Evolutionary conservation across 1,140 invertebrate species (phyloP).

Genomic region (Lepidurus apus): DNA sequence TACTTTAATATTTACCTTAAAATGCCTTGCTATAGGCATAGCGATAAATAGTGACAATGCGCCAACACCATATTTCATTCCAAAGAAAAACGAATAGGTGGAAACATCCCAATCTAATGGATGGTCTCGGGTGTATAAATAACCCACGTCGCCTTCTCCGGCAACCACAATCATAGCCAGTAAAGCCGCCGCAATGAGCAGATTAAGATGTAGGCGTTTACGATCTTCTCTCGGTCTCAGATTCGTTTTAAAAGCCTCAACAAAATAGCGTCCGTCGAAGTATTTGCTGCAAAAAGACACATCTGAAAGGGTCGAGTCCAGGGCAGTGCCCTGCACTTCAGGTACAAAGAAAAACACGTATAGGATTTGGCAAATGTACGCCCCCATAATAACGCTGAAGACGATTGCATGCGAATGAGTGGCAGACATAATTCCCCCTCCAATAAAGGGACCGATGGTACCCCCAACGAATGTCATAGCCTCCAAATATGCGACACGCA

Average conservation of each 20-base stretch:
- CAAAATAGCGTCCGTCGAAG: constrained; percentile 37
- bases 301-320: constrained; percentile 31
- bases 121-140: constrained; percentile 42
- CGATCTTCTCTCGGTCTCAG: constrained; percentile 41
- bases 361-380: constrained; percentile 42
- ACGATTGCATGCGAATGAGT: constrained; percentile 42
- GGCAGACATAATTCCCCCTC: constrained; percentile 45
- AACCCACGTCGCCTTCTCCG: constrained; percentile 45
- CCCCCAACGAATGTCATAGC: constrained; percentile 49
- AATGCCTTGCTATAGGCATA: constrained; percentile 41
- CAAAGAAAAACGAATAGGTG: constrained; percentile 46
- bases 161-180: constrained; percentile 42
- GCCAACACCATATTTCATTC: constrained; percentile 44
- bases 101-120: constrained; percentile 45
- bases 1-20: constrained; percentile 25
- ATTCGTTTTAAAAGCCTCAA: constrained; percentile 41
- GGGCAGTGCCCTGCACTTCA: constrained; percentile 35
- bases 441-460: constrained; percentile 46
- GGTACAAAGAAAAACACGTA: constrained; percentile 45
- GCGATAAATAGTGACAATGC: constrained; percentile 43
- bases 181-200: constrained; percentile 41
- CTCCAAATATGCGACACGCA: constrained; percentile 48
- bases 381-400: constrained; percentile 42
- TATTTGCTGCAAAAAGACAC: constrained; percentile 40
- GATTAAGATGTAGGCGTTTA: constrained; percentile 40